A percentile compares a stretch with the other conserved stretches of the same genome.
phyloP scores from a whole-genome alignment of 2,113 vertebrate genomes.

The Panurus biarmicus region DNA sequence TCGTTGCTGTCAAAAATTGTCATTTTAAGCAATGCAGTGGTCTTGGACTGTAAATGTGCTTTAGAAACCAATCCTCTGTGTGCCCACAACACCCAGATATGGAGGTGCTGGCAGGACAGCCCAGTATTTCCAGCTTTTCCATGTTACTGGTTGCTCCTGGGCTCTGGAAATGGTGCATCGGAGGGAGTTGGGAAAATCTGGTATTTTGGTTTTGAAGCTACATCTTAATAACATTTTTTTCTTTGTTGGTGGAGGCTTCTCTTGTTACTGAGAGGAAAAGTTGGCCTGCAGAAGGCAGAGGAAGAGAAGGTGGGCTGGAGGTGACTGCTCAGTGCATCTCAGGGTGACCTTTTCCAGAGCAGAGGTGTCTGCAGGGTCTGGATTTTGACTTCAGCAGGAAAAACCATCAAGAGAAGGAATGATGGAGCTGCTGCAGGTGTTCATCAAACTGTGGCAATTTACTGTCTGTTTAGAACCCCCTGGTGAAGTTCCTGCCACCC shows the following conservation, averaged over 20 bases:
- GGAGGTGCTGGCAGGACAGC: background rate
- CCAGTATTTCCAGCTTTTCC: background rate
- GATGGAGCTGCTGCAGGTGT: background rate
- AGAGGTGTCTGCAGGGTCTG: background rate
- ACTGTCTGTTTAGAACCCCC: background rate
- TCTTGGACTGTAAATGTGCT: background rate
- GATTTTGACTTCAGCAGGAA: background rate
- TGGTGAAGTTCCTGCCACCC: background rate
- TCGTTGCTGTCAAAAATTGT: background rate
- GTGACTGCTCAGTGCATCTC: background rate
- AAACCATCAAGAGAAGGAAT: background rate
- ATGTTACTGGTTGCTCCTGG: fast-evolving
- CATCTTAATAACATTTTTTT: background rate
- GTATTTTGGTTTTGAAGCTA: background rate
- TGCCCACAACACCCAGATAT: background rate
- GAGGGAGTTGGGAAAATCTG: background rate
- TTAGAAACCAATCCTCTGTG: background rate
- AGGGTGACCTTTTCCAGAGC: background rate
- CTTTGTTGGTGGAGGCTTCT: background rate
- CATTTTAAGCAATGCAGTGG: background rate
- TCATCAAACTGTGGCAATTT: background rate
- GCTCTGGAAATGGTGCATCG: fast-evolving
- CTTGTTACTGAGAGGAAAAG: background rate
- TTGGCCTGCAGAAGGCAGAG: background rate
- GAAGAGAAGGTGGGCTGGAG: background rate